Evolutionary conservation across 1,140 invertebrate species (phyloP).

Genomic region (Pogonognathellus flavescens): DNA sequence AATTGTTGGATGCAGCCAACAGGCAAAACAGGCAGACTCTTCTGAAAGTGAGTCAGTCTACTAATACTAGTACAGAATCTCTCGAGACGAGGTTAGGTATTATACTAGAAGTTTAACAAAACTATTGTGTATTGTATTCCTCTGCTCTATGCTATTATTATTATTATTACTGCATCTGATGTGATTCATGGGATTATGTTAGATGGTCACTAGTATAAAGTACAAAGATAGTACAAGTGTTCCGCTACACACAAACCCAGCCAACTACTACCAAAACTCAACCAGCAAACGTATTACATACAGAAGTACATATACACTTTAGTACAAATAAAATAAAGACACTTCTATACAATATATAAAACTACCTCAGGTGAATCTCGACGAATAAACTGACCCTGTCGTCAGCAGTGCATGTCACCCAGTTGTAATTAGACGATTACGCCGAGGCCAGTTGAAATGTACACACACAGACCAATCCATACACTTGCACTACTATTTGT

Average conservation of each 20-base stretch:
- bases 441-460: slow-evolving; percentile 7
- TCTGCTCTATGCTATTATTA: slow-evolving; percentile 2
- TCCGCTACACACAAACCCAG: not conserved
- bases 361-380: not conserved
- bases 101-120: too few species aligned
- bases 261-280: too few species aligned
- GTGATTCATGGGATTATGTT: slow-evolving; percentile 21
- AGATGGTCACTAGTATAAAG: not conserved
- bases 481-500: not conserved
- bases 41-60: slow-evolving; percentile 19
- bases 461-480: not conserved
- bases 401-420: slow-evolving; percentile 54
- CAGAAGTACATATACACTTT: too few species aligned
- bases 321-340: too few species aligned
- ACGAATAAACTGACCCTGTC: slow-evolving; percentile 48
- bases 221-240: not conserved
- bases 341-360: not conserved
- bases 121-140: too few species aligned
- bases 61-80: too few species aligned
- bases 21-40: not conserved
- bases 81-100: slow-evolving; percentile 21
- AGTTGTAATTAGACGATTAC: slow-evolving; percentile 42
- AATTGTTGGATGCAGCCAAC: not conserved
- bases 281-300: too few species aligned
- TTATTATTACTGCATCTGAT: not conserved